Base-by-base conservation (phyloP, 2,888 invertebrate genomes). In the Venusia cambrica region DNA sequence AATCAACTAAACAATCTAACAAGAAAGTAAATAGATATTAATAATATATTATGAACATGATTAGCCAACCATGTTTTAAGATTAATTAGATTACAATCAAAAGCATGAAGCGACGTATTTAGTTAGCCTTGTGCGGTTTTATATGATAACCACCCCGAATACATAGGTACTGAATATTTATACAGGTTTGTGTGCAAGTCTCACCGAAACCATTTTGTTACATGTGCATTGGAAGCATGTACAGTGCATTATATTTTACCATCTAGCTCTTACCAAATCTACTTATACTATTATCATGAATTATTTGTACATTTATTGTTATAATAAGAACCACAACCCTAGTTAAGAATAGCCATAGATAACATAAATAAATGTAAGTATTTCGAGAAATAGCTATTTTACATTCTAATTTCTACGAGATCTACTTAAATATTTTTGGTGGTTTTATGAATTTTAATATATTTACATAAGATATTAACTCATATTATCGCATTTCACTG, bases 201-300 rank as follows among this genome's bases (percentile, higher is more conserved):
- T n/a, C n/a, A n/a, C n/a, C n/a, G n/a, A n/a, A n/a, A n/a, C n/a
- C n/a, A n/a, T n/a, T n/a, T n/a, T n/a, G n/a, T 11, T 45, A 54
- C 17, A 31, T 3, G 63, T 68, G 70, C 62, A 57, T 48, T 53
- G 13, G 45, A 61, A 63, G 60, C 64, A 51, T 55, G 31, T 57
- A 60, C 53, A 54, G 62, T 67, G 67, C 43, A 42, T 36, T n/a
- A 10, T 25, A 25, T 16, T 31, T n/a, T n/a, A n/a, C n/a, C n/a
- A n/a, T n/a, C 30, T 28, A 44, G 34, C 42, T 32, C 27, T 32
- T 31, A 32, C 34, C 43, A 53, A 44, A 11, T 28, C 16, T 6
- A 45, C n/a, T 19, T 16, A 26, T 10, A 35, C 15, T 15, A 38
- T 35, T n/a, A n/a, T n/a, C n/a, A n/a, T n/a, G n/a, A n/a, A n/a